Percentiles rank a stretch among this genome's conserved stretches.
Conservation (phyloP, 1,140 invertebrate species). For the Meloidogyne floridensis region DNA sequence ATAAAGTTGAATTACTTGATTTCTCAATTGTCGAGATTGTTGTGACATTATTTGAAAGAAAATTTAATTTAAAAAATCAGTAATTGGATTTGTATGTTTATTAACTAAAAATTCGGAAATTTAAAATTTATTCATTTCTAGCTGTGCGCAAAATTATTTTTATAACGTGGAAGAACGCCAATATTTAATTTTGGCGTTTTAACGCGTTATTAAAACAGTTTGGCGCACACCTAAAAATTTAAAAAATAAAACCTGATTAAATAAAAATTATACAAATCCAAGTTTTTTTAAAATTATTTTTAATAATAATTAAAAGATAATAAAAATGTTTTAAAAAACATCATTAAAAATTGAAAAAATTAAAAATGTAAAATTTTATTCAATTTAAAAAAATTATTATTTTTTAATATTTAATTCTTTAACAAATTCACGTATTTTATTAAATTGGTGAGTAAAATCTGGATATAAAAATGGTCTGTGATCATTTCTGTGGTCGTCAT, state of each 20-base stretch:
- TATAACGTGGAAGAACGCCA: too few species aligned
- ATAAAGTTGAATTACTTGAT: slow-evolving; percentile 23
- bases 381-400: background rate
- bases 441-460: slow-evolving; percentile 58
- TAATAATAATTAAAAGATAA: too few species aligned
- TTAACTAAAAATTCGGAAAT: background rate
- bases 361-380: background rate
- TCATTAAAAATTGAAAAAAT: background rate
- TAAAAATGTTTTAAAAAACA: too few species aligned
- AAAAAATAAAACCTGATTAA: too few species aligned
- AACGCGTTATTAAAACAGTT: too few species aligned
- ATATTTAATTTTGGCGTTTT: too few species aligned
- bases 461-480: slow-evolving; percentile 89
- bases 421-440: background rate
- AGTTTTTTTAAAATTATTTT: too few species aligned
- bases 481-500: slow-evolving; percentile 97
- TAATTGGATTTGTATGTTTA: background rate
- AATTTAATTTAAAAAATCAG: background rate
- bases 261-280: too few species aligned
- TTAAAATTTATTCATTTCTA: background rate
- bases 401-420: background rate
- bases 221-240: too few species aligned
- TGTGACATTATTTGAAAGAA: background rate
- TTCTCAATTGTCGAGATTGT: background rate
- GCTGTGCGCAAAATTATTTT: too few species aligned